Base-by-base conservation (phyloP, 2,797 vertebrate genomes). In the Leptoclinus maculatus region DNA sequence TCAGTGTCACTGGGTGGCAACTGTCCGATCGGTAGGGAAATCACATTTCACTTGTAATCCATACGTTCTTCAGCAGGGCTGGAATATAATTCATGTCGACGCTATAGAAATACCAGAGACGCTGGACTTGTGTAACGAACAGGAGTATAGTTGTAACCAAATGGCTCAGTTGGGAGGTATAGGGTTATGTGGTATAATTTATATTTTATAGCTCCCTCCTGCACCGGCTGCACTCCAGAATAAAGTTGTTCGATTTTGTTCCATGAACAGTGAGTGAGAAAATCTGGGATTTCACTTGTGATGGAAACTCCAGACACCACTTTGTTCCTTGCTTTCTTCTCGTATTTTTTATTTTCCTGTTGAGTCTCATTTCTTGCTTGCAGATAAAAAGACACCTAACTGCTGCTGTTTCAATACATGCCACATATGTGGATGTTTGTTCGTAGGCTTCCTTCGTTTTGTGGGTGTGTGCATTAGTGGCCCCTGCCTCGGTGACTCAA, bases 161-260 rank as follows among this genome's bases (percentile, higher is more conserved):
- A 95, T 92, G 90, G 90, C 92, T 92, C 94, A 93, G 83, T 74
- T 87, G 94, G 94, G 94, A 95, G 91, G 88, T 94, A 88, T 93
- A 91, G 89, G 91, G 92, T 94, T 93, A 93, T 95, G 92, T 92
- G 90, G 90, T 93, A 89, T 94, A 93, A 94, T 95, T 95, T 93
- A 94, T 94, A 91, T 94, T 95, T 95, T 94, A 94, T 91, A 85
- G 91, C 91, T 93, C 91, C 93, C 91, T 91, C 71, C 87, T 88
- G 91, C 89, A 85, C 91, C 47, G 76, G 85, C 85, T 93, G 88
- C 72, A 85, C 87, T 92, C 89, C 89, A 89, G 88, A 91, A 93
- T 93, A 90, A 92, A 94, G 92, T 93, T 93, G 93, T 93, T 92
- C 85, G 78, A 87, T 88, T 90, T 89, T 89, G 87, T 93, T 92